A percentile compares a stretch with the other conserved stretches of the same genome.
Evolutionary conservation across 2,888 invertebrate species (phyloP).

Genomic region (Plagiodera versicolora): DNA sequence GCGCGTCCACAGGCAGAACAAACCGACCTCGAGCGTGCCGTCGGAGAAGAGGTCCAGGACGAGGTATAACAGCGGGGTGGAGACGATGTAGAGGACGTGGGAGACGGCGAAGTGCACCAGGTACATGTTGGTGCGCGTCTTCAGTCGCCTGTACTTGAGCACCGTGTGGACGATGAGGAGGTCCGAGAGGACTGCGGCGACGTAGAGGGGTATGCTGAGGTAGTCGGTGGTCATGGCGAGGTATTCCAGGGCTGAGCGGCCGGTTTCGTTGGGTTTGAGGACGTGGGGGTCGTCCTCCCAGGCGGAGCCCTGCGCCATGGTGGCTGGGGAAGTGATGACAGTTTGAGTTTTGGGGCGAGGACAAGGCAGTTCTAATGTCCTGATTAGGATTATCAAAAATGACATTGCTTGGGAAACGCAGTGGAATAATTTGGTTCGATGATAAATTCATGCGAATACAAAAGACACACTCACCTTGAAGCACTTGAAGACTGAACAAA

Average conservation of each 20-base stretch:
- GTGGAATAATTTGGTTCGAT: too few species aligned
- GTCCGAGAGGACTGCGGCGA: slow-evolving; percentile 17
- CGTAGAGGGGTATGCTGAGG: slow-evolving; percentile 25
- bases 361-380: too few species aligned
- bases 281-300: slow-evolving; percentile 28
- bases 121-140: slow-evolving; percentile 25
- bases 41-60: slow-evolving; percentile 26
- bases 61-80: slow-evolving; percentile 29
- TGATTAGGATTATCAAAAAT: too few species aligned
- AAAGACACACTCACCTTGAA: slow-evolving; percentile 11
- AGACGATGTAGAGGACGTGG: slow-evolving; percentile 28
- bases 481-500: slow-evolving; percentile 11
- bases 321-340: not conserved
- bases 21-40: slow-evolving; percentile 15
- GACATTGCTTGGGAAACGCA: too few species aligned
- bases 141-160: slow-evolving; percentile 25
- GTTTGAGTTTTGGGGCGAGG: not conserved
- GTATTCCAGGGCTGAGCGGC: slow-evolving; percentile 24
- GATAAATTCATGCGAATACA: not conserved
- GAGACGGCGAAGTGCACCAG: slow-evolving; percentile 27
- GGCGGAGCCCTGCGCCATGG: slow-evolving; percentile 14
- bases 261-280: slow-evolving; percentile 15
- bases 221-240: slow-evolving; percentile 24
- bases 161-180: slow-evolving; percentile 20
- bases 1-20: slow-evolving; percentile 31